Evolutionary conservation across 2,888 invertebrate genomes (phyloP).

Genomic region (Saturnia japonica): DNA sequence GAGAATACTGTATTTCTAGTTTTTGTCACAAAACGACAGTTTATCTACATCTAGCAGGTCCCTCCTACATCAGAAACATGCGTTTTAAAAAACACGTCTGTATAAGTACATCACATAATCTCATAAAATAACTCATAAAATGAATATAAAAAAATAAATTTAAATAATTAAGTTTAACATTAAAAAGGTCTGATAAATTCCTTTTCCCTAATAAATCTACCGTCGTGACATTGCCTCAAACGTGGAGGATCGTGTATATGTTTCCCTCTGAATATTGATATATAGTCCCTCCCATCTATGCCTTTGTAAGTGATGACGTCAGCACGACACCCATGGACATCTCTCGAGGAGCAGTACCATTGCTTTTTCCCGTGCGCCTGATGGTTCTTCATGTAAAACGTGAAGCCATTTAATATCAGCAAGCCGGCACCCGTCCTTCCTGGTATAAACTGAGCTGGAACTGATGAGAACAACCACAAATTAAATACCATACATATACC

Average conservation of each 20-base stretch:
- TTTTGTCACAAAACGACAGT: constrained; percentile 56
- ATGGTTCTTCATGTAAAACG: constrained; percentile 78
- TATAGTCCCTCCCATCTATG: constrained; percentile 68
- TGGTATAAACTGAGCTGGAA: constrained; percentile 75
- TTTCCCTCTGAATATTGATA: constrained; percentile 72
- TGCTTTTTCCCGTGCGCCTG: constrained; percentile 77
- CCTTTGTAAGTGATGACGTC: constrained; percentile 77
- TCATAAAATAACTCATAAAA: constrained; percentile 31
- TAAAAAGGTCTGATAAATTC: constrained; percentile 36
- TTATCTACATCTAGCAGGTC: constrained; percentile 69
- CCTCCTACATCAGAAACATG: constrained; percentile 71
- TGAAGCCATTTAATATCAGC: constrained; percentile 72
- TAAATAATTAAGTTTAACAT: constrained; percentile 21
- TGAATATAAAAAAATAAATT: constrained; percentile 35
- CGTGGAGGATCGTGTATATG: constrained; percentile 74
- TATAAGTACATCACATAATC: constrained; percentile 58
- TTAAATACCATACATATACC: constrained; percentile 33
- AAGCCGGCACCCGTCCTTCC: constrained; percentile 73
- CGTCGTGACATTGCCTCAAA: constrained; percentile 70
- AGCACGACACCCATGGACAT: constrained; percentile 72
- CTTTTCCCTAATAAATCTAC: constrained; percentile 74
- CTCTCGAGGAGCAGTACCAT: constrained; percentile 77
- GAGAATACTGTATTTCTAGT: constrained; percentile 76
- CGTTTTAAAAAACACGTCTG: constrained; percentile 52
- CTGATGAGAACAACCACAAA: constrained; percentile 62